Percentiles rank a stretch among this genome's conserved stretches.
Conservation (phyloP, 2,888 invertebrate species). For the Saturnia japonica region DNA sequence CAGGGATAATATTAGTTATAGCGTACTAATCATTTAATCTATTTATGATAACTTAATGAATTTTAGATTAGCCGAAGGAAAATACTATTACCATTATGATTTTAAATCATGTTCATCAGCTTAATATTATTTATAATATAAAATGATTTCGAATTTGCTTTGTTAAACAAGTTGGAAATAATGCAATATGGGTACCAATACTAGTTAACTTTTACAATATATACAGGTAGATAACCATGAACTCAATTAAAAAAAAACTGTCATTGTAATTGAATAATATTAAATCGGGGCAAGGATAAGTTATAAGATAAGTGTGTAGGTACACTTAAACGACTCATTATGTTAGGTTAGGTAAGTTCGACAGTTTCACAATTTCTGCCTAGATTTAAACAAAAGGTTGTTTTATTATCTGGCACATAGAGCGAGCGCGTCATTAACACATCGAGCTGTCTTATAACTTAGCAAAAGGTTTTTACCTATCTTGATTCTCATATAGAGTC, state of each 20-base stretch:
- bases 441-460: background rate
- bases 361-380: conserved; percentile 26
- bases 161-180: background rate
- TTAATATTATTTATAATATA: background rate
- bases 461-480: background rate
- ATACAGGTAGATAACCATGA: background rate
- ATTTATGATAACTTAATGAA: conserved; percentile 28
- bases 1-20: conserved; percentile 14
- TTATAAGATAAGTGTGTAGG: conserved; percentile 42
- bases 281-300: conserved; percentile 51
- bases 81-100: too few species aligned
- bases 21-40: conserved; percentile 15
- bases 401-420: conserved; percentile 53
- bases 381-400: conserved; percentile 57
- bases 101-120: background rate
- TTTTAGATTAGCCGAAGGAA: conserved; percentile 14
- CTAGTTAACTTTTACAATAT: background rate
- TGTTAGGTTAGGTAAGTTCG: conserved; percentile 29
- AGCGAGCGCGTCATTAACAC: conserved; percentile 46
- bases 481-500: background rate
- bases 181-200: background rate
- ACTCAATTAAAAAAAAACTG: background rate
- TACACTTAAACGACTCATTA: conserved; percentile 55
- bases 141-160: background rate
- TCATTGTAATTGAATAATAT: background rate